Evolutionary conservation across 53 echinoderm and acorn worm species (phyloP).

Genomic region (Echinometra lucunter): DNA sequence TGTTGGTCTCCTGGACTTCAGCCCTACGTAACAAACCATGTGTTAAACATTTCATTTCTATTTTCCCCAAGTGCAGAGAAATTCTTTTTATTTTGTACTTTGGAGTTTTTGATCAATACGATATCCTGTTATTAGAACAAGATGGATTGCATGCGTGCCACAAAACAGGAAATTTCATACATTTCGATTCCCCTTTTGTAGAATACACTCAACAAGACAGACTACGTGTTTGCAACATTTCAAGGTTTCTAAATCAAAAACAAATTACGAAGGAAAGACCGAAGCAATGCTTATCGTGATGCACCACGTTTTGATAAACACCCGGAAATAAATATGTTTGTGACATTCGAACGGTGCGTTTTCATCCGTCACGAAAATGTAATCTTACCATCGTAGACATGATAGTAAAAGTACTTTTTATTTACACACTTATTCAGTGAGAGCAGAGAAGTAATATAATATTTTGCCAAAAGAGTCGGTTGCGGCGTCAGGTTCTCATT

Average conservation of each 20-base stretch:
- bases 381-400: background rate
- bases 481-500: no score
- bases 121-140: slow-evolving; percentile 30
- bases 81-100: background rate
- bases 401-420: no score
- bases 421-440: no score
- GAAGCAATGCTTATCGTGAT: background rate
- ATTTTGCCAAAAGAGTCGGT: no score
- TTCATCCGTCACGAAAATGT: background rate
- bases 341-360: background rate
- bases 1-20: no score
- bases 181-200: background rate
- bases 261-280: background rate
- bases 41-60: no score
- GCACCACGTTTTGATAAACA: background rate
- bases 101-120: background rate
- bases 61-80: no score
- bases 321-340: background rate
- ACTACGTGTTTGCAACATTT: background rate
- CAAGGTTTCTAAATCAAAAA: background rate
- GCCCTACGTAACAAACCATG: no score
- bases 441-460: no score
- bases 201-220: background rate
- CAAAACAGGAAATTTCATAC: slow-evolving; percentile 43
- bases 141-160: background rate